Evolutionary conservation across 2,113 vertebrate species (phyloP).

Genomic region (Prunella himalayana): DNA sequence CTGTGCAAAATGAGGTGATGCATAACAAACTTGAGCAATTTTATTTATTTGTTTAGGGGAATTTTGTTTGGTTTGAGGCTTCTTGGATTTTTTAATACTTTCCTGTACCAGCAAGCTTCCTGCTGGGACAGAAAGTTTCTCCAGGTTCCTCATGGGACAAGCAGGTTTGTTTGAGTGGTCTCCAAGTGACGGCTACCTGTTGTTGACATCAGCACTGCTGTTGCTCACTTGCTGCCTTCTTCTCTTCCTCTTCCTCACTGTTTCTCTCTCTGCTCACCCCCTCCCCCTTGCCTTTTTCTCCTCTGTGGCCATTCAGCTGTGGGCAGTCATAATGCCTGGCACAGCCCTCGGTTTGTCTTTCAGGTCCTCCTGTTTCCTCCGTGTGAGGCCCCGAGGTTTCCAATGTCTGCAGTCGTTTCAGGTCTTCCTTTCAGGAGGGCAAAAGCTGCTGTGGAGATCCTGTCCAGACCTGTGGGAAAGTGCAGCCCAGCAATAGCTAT

Average conservation of each 20-base stretch:
- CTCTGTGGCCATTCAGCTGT: background rate
- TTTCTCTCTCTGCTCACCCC: background rate
- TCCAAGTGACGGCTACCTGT: slow-evolving; percentile 19
- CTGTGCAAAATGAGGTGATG: slow-evolving; percentile 52
- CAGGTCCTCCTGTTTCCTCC: slow-evolving; percentile 64
- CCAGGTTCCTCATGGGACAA: background rate
- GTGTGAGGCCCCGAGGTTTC: slow-evolving; percentile 53
- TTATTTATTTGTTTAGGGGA: background rate
- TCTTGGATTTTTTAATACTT: slow-evolving; percentile 45
- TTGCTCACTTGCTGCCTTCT: background rate
- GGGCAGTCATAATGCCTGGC: background rate
- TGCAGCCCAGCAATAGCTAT: slow-evolving; percentile 67
- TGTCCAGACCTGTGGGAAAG: slow-evolving; percentile 80
- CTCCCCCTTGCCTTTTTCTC: background rate
- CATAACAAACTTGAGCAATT: background rate
- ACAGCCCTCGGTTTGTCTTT: slow-evolving; percentile 36
- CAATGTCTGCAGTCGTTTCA: slow-evolving; percentile 48
- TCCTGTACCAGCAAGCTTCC: slow-evolving; percentile 64
- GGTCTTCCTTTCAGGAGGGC: slow-evolving; percentile 70
- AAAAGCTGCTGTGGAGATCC: slow-evolving; percentile 70
- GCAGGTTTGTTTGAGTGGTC: background rate
- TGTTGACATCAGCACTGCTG: background rate
- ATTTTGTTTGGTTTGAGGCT: slow-evolving; percentile 26
- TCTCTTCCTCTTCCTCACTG: background rate
- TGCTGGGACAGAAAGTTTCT: slow-evolving; percentile 55